Evolutionary conservation across 2,113 vertebrate genomes (phyloP), one percentile per base, ranked within the genome.

Genomic region (Hyla sarda): DNA sequence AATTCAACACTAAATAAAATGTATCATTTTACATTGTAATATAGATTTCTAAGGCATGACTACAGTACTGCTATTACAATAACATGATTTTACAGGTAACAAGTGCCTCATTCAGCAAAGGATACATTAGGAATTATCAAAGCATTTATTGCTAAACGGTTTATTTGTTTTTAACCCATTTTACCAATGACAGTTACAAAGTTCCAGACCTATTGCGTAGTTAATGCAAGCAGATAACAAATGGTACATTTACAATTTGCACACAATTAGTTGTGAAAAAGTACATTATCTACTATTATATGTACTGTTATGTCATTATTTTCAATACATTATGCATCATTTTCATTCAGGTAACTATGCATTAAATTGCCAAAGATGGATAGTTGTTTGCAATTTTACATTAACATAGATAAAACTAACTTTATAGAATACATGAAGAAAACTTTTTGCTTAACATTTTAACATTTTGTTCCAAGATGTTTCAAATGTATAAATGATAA

Each of bases 281-380:
- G 30, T 52, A 25, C 48, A 77, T 77, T 77, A 77, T 77, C 74
- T 52, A 54, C 74, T 54, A 77, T 77, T 19, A 54, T 54, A 50
- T 54, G 48, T 47, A 25, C 13, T 54, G 54, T 77, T 47, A 52
- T 77, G 74, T 52, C 54, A 77, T 77, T 77, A 77, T 77, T 77
- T 77, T 77, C 25, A 52, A 76, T 76, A 13, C 73, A 77, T 77
- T 77, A 77, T 74, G 19, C 67, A 37, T 76, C 73, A 21, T 50
- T 75, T 77, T 77, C 13, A 30, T 76, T 77, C 74, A 77, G 5
- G 48, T 32, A 54, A 77, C 21, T 77, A 77, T 77, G 74, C 48
- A 77, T 77, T 30, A 77, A 77, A 77, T 54, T 54, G 48, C 6
- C 74, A 71, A 71, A 71, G 19, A 71, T 41, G 67, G 67, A 71